phyloP scores from a whole-genome alignment of 2,113 vertebrate genomes.

The Tenrec ecaudatus region DNA sequence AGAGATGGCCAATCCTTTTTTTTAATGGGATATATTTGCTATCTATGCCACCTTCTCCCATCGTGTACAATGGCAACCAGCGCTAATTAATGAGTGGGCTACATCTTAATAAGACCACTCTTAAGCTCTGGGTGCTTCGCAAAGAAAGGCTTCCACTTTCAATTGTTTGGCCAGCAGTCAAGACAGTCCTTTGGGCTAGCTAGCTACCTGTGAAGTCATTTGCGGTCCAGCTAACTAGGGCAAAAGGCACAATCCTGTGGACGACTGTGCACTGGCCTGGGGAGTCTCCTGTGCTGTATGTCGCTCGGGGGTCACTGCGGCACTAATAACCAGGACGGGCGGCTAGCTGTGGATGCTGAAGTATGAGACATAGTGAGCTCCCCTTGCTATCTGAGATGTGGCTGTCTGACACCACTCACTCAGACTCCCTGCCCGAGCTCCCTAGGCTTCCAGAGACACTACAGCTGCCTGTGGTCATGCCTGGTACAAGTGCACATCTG shows the following conservation, averaged over 20 bases:
- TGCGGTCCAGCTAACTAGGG: neutral
- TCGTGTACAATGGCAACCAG: neutral
- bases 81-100: neutral
- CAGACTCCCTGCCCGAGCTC: neutral
- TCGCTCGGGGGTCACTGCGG: neutral
- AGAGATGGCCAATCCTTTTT: neutral
- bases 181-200: neutral
- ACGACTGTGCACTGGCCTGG: neutral
- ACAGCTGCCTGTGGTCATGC: neutral
- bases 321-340: neutral
- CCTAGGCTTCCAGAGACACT: neutral
- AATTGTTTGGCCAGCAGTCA: slow-evolving; percentile 7
- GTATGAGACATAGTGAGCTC: neutral
- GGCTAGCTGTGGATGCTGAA: slow-evolving; percentile 6
- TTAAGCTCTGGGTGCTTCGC: slow-evolving; percentile 33
- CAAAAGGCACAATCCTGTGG: neutral
- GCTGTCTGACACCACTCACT: slow-evolving; percentile 9
- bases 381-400: neutral
- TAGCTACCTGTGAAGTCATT: neutral
- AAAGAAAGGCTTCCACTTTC: neutral
- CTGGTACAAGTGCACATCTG: neutral
- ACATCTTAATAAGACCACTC: neutral
- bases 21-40: neutral
- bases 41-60: neutral
- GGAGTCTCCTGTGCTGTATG: neutral